Conservation (phyloP, 2,113 vertebrate genomes). For the Tauraco erythrolophus region DNA sequence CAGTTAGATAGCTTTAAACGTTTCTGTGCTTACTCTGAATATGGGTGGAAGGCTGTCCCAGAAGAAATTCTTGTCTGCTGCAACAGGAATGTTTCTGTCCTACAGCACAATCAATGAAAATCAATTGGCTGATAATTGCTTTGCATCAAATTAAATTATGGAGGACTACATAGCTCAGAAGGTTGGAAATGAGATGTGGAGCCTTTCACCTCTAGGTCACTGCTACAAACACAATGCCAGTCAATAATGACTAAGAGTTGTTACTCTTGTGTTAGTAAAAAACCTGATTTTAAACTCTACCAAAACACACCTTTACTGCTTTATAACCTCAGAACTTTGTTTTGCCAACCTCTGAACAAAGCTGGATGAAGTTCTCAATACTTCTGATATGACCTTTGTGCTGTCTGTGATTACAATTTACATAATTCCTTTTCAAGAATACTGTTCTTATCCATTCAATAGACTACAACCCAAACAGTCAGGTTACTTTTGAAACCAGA, state of each 20-base stretch:
- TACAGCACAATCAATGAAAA: constrained; percentile 67
- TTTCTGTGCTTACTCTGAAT: neutral
- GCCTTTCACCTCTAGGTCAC: constrained; percentile 55
- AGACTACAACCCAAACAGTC: neutral
- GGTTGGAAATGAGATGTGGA: constrained; percentile 56
- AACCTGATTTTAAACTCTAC: constrained; percentile 13
- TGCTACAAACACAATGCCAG: constrained; percentile 52
- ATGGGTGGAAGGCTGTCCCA: neutral
- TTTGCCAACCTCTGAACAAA: neutral
- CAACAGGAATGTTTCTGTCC: constrained; percentile 54
- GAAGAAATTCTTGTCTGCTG: constrained; percentile 4
- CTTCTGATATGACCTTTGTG: neutral
- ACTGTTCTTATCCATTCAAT: neutral
- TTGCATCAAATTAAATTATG: constrained; percentile 67
- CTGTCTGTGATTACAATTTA: neutral
- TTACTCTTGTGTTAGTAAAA: constrained; percentile 50
- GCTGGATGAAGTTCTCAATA: neutral
- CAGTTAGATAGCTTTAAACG: neutral
- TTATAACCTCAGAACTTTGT: neutral
- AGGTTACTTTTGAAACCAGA: neutral
- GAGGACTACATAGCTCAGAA: constrained; percentile 10
- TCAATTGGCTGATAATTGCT: constrained; percentile 67
- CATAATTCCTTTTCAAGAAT: neutral
- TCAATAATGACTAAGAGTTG: constrained; percentile 49
- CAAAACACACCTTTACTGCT: constrained; percentile 17